These are phyloP conservation scores for Varecia variegata DNA, from an alignment of 2,797 vertebrate species.

Conservation along the genomic window DNA sequence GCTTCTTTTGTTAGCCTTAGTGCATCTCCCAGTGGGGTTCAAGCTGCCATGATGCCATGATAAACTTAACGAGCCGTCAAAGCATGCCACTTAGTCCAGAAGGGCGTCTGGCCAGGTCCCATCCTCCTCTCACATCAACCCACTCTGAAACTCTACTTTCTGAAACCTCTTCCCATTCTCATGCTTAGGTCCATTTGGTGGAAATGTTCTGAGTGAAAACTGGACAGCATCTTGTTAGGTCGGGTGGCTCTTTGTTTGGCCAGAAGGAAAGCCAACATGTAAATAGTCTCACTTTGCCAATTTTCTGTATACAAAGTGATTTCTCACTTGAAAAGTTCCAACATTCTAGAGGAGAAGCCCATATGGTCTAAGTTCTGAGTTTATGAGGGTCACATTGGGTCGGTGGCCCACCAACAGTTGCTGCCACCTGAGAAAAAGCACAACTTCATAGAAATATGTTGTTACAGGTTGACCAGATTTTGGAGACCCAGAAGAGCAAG, in stretches of 20 bases:
- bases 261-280: not conserved
- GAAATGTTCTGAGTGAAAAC: slow-evolving; percentile 5
- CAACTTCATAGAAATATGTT: not conserved
- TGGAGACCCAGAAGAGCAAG: not conserved
- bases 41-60: not conserved
- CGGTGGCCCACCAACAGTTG: not conserved
- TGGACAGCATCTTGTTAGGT: not conserved
- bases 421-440: not conserved
- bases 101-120: not conserved
- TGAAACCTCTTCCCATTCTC: slow-evolving; percentile 7
- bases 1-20: not conserved
- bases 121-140: not conserved
- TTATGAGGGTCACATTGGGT: not conserved
- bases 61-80: not conserved
- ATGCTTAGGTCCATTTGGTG: not conserved
- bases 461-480: not conserved
- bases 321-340: slow-evolving; percentile 13
- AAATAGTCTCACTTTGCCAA: not conserved
- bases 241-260: slow-evolving; percentile 7
- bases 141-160: not conserved
- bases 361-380: not conserved
- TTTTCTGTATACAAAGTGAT: slow-evolving; percentile 27
- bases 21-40: not conserved
- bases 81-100: not conserved
- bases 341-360: not conserved